phyloP scores from a whole-genome alignment of 2,797 vertebrate genomes.

The Bovichtus diacanthus region DNA sequence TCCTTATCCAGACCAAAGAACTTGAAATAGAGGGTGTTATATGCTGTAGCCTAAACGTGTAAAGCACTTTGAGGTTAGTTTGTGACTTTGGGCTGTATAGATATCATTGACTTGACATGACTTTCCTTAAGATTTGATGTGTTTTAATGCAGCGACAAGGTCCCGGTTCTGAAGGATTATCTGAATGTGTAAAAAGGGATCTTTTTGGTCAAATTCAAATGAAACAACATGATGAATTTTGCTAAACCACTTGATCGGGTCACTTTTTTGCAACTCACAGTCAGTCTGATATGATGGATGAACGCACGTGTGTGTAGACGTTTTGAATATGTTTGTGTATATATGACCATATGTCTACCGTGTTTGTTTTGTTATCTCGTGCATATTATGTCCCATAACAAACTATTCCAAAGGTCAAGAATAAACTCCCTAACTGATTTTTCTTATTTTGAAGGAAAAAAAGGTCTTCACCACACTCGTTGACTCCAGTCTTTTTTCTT shows the following conservation, averaged over 20 bases:
- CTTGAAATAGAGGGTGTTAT: background rate
- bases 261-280: too few relatives aligned
- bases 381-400: background rate
- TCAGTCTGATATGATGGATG: background rate
- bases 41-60: background rate
- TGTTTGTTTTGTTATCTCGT: background rate
- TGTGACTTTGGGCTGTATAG: too few relatives aligned
- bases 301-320: background rate
- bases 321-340: too few relatives aligned
- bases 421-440: background rate
- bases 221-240: background rate
- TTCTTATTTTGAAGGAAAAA: background rate
- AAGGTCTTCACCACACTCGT: background rate
- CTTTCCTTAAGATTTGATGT: background rate
- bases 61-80: too few relatives aligned
- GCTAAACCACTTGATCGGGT: background rate
- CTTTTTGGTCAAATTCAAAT: background rate
- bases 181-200: background rate
- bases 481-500: background rate
- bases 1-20: background rate
- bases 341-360: too few relatives aligned
- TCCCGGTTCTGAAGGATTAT: background rate
- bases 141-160: background rate
- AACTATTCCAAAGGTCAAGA: background rate
- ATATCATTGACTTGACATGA: background rate